phyloP scores from a whole-genome alignment of 2,113 vertebrate genomes.

The Lichenostomus cassidix region DNA sequence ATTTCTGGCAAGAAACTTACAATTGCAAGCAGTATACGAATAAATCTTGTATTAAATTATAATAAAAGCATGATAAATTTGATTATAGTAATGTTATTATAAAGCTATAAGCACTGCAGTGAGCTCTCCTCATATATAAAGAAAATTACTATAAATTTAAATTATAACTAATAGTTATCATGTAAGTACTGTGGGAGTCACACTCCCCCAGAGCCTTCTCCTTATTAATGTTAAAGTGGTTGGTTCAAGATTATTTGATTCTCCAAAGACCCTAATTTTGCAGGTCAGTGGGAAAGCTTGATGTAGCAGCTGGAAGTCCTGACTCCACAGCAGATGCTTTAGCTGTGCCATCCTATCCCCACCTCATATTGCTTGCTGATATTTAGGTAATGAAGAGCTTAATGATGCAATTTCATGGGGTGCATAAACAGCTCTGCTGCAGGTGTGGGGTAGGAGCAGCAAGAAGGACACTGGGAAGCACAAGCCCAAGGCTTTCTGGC shows the following conservation, averaged over 20 bases:
- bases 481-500: rapidly evolving
- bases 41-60: background rate
- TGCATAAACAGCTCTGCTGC: background rate
- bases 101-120: background rate
- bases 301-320: background rate
- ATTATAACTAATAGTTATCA: background rate
- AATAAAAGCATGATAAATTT: background rate
- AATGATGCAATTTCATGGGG: background rate
- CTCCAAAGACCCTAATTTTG: background rate
- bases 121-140: background rate
- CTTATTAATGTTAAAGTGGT: background rate
- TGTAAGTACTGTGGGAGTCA: background rate
- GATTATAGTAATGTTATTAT: background rate
- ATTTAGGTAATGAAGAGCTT: background rate
- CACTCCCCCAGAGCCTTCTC: background rate
- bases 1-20: background rate
- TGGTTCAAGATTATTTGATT: background rate
- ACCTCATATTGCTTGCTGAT: background rate
- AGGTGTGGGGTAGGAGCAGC: background rate
- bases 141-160: background rate
- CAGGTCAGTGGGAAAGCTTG: background rate
- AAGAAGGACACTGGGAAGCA: background rate
- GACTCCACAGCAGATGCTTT: background rate
- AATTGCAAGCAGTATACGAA: background rate
- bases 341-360: background rate